A percentile compares a stretch with the other conserved stretches of the same genome.
These are phyloP conservation scores for Cavia aperea DNA, from an alignment of 2,113 vertebrate species.

Conservation along the genomic window DNA sequence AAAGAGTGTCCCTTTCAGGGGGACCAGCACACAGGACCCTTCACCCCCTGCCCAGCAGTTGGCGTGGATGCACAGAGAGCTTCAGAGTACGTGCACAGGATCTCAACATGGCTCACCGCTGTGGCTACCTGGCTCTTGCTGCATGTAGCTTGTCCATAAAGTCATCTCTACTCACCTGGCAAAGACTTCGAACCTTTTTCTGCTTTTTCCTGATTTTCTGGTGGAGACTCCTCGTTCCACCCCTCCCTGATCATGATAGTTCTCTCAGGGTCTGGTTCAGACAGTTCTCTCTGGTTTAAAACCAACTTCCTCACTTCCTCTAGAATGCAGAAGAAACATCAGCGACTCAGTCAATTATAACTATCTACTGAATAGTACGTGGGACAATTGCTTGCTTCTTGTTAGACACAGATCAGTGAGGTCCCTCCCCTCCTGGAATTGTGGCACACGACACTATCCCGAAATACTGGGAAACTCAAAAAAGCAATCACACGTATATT, in stretches of 20 bases:
- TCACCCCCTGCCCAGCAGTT: fast-evolving
- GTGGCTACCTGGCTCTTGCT: fast-evolving
- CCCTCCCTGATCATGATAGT: conserved; percentile 23
- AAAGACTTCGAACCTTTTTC: background rate
- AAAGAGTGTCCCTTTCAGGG: background rate
- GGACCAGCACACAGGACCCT: too few relatives aligned
- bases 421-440: too few relatives aligned
- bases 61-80: background rate
- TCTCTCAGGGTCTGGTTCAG: conserved; percentile 53
- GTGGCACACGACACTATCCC: background rate
- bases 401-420: background rate
- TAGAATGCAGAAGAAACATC: conserved; percentile 47
- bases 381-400: fast-evolving
- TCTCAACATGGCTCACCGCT: fast-evolving
- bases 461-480: background rate
- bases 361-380: fast-evolving
- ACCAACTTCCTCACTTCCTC: conserved; percentile 72
- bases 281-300: conserved; percentile 69
- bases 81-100: fast-evolving
- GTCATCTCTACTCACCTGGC: background rate
- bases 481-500: background rate
- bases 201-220: background rate
- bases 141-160: background rate
- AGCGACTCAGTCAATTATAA: background rate
- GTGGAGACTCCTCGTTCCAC: background rate